Base-by-base conservation (phyloP, 2,888 invertebrate species). In the Craniophora ligustri region DNA sequence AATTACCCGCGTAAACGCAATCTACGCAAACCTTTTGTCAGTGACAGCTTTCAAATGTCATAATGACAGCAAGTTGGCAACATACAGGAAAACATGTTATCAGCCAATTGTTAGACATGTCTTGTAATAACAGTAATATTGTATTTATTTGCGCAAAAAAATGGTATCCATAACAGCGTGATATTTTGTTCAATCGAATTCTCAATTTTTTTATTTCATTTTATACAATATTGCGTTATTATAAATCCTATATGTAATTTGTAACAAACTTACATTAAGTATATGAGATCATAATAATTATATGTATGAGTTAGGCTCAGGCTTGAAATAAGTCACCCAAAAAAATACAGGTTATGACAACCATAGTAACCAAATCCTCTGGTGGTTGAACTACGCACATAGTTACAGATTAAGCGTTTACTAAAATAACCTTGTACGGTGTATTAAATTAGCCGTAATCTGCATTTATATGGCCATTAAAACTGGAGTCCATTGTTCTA, bases 1-100 rank as follows among this genome's bases (percentile, higher is more conserved):
- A 45, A 58, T 56, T 61, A 35, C 21, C 34, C 30, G 19, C 51
- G 28, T 44, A 41, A 54, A 45, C 28, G 21, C 21, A 48, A 64
- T 55, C 23, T 36, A 44, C 47, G 51, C 35, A 46, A 28, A 51
- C 41, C 49, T 49, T 58, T 65, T 58, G 58, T 53, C 31, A 49
- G 39, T 42, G 51, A 56, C 47, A 56, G 36, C 42, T 50, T 53
- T 53, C 48, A 53, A 61, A 59, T 23, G 39, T 42, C 28, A 55
- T 48, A 63, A 58, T 38, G 38, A 38, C 50, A 32, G 45, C 30
- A 18, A 35, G 41, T 45, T 61, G 47, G 23, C 57, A 51, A 45
- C 34, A 13, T n/a, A 42, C 23, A 28, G 38, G 21, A 58, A 42
- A 32, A 21, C 21, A 30, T 21, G 7, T 23, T 44, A 21, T 28